A percentile compares a stretch with the other conserved stretches of the same genome.
Evolutionary conservation across 2,888 invertebrate genomes (phyloP).

Genomic region (Metallyticus violacea): DNA sequence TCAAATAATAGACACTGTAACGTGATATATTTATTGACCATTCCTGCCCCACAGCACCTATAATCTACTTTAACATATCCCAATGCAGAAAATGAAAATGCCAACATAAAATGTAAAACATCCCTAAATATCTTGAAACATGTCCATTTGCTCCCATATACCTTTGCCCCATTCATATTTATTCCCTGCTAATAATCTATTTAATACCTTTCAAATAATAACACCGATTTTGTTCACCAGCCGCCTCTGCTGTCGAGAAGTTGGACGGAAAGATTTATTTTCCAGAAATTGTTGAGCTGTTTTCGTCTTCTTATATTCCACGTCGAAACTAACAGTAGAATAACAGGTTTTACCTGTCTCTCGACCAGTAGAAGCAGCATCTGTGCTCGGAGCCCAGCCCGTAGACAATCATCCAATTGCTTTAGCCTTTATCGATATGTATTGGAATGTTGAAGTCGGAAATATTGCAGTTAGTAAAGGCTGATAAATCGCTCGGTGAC

Average conservation of each 20-base stretch:
- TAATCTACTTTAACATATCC: too few relatives aligned
- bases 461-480: neutral
- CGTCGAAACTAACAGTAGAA: neutral
- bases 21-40: too few relatives aligned
- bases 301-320: neutral
- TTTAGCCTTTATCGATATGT: neutral
- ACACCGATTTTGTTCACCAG: neutral
- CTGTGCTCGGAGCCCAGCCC: neutral
- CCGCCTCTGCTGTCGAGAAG: neutral
- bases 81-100: too few relatives aligned
- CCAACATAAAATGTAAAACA: too few relatives aligned
- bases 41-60: too few relatives aligned
- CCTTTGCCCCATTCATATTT: too few relatives aligned
- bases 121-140: too few relatives aligned
- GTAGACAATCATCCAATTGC: neutral
- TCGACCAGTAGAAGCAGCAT: neutral
- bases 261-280: neutral
- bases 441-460: neutral
- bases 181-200: too few relatives aligned
- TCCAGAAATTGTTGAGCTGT: neutral
- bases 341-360: neutral
- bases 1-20: too few relatives aligned
- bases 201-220: neutral
- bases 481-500: neutral
- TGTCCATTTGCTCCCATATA: neutral